Percentiles rank a stretch among this genome's conserved stretches.
Evolutionary conservation across 2,888 invertebrate genomes (phyloP).

Genomic region (Macrosiphum euphorbiae): DNA sequence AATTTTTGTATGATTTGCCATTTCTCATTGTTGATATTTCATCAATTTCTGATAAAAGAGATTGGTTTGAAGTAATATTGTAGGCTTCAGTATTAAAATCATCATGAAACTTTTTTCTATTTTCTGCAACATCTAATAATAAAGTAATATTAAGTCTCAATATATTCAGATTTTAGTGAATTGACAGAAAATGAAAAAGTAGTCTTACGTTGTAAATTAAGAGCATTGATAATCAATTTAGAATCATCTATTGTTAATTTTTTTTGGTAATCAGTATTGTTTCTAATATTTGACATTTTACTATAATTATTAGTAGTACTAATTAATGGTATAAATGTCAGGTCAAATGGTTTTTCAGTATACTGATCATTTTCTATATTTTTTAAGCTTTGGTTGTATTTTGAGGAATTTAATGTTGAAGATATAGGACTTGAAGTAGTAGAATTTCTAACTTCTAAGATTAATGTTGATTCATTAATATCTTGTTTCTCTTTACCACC

Average conservation of each 20-base stretch:
- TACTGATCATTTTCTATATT: neutral
- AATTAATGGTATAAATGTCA: neutral
- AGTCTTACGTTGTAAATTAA: neutral
- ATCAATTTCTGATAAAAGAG: neutral
- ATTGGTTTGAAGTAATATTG: neutral
- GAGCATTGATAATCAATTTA: neutral
- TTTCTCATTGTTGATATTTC: neutral
- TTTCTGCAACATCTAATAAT: neutral
- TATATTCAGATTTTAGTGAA: neutral
- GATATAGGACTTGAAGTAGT: neutral
- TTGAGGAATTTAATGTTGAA: neutral
- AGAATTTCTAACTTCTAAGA: neutral
- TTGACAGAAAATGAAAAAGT: neutral
- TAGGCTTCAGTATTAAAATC: neutral
- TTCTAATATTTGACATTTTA: slow-evolving; percentile 8
- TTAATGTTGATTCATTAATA: neutral
- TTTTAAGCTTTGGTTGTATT: neutral
- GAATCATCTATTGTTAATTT: neutral
- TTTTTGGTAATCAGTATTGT: neutral
- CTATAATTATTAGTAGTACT: neutral
- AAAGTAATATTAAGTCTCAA: neutral
- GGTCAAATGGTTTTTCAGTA: neutral
- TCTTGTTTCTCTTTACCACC: slow-evolving; percentile 29
- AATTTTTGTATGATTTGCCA: neutral
- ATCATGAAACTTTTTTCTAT: neutral